Evolutionary conservation across 2,888 invertebrate species (phyloP), one percentile per base, ranked within the genome.

Genomic region (Sphaerolaimus hirsutus): DNA sequence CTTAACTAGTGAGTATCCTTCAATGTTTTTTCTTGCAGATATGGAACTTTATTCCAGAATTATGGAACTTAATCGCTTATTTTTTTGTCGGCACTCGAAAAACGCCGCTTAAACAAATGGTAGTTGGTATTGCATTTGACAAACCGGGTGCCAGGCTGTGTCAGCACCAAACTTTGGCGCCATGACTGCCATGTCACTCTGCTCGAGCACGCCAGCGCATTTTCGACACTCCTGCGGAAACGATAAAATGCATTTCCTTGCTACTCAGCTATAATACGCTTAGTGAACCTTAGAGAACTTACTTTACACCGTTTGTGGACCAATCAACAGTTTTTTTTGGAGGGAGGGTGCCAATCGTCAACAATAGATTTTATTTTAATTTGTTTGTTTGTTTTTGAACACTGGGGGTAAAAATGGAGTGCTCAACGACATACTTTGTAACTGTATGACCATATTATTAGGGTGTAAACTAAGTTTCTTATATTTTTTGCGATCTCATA

Each of bases 161-260:
- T 72, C 74, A 59, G 77, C 75, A 35, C 77, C 77, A 60, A 83
- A 74, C 64, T 82, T 78, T 7, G 80, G 77, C 3, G 84, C 82
- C 56, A 77, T 76, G 49, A 91, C 79, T 44, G 77, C 79, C 60
- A 87, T 74, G 55, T 79, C 79, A 45, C 81, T 81, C 53, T 74
- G 74, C 54, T 76, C 75, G 54, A 93, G 74, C 51, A 76, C 70
- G 56, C 80, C 76, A 56, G 74, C 74, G 68, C 93, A 93, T 55
- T 76, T 76, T 53, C 76, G 75, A 66, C 93, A 93, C 51, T 75
- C 76, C 72, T 81, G 73, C 26, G 60, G 55, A 45, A 42, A 19
- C 4, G n/a, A n/a, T n/a, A n/a, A n/a, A n/a, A n/a, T n/a, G n/a
- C n/a, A n/a, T n/a, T n/a, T n/a, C n/a, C n/a, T n/a, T n/a, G n/a